Evolutionary conservation across 2,113 vertebrate genomes (phyloP), one percentile per base, ranked within the genome.

Genomic region (Calypte anna): DNA sequence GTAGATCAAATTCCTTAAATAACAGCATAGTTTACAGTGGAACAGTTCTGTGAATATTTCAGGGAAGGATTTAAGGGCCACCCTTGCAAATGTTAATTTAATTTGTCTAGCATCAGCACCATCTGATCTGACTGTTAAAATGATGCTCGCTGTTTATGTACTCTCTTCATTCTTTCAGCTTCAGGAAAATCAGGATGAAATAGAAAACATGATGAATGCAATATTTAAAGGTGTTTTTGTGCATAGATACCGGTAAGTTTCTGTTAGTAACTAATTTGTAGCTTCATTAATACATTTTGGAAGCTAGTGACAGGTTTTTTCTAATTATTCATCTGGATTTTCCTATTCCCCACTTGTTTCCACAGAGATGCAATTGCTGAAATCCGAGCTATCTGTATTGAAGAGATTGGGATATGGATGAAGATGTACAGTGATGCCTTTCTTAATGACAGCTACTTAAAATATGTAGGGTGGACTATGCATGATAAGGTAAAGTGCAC

Each of bases 131-230:
- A 66, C 12, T 89, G 24, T 87, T 11, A 25, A 70, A 86, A 12
- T 43, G 15, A 25, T 72, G 25, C 61, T 91, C 57, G 43, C n/a
- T 82, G 14, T 86, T 79, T 22, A 24, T 86, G 58, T 94, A 16
- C 3, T 96, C 9, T 97, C 5, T 97, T 96, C 24, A 55, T 95
- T 63, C 79, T 98, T 98, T 91, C 97, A 99, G 99, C 99, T 99
- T 96, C 99, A 99, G 97, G 99, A 99, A 98, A 99, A 99, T 97
- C 99, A 99, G 96, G 99, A 99, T 94, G 99, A 99, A 98, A 99
- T 99, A 97, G 99, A 99, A 98, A 99, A 99, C 97, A 99, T 99
- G 99, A 99, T 99, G 99, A 99, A 99, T 97, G 99, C 99, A 91
- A 99, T 99, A 98, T 99, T 99, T 98, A 99, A 99, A 98, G 99